Percentiles rank a stretch among this genome's conserved stretches.
Conservation (phyloP, 2,888 invertebrate genomes). For the Agrotis clavis region DNA sequence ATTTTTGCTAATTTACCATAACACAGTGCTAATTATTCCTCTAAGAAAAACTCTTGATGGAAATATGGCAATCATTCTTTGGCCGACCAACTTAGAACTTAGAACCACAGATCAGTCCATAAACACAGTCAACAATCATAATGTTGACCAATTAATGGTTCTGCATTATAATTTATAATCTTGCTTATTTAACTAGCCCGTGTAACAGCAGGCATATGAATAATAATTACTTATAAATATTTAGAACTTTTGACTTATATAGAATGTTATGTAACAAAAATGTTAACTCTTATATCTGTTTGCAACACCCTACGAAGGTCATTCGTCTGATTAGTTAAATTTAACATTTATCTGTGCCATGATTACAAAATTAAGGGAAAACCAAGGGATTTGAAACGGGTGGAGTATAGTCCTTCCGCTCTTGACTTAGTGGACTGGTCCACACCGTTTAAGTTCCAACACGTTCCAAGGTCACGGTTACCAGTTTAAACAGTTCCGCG, state of each 20-base stretch:
- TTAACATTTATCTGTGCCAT: not conserved
- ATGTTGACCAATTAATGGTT: not conserved
- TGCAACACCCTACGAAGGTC: constrained; percentile 17
- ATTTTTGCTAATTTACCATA: too few relatives aligned
- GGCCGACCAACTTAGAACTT: not conserved
- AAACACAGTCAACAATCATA: constrained; percentile 4
- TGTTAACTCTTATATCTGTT: constrained; percentile 14
- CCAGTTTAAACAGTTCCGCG: too few relatives aligned
- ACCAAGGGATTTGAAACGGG: not conserved
- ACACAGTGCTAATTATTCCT: too few relatives aligned
- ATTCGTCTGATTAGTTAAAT: not conserved
- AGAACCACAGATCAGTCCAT: too few relatives aligned
- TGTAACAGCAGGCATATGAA: constrained; percentile 18
- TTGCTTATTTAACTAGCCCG: constrained; percentile 12
- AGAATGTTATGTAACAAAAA: constrained; percentile 22
- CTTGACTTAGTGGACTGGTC: too few relatives aligned
- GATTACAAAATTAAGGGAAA: constrained; percentile 6
- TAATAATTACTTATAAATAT: constrained; percentile 43
- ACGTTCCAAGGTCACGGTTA: too few relatives aligned
- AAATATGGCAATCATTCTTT: not conserved
- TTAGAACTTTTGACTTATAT: constrained; percentile 10
- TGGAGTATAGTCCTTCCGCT: too few relatives aligned
- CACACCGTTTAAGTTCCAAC: too few relatives aligned
- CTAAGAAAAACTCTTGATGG: not conserved
- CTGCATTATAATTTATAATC: constrained; percentile 21